Evolutionary conservation across 2,888 invertebrate species (phyloP), one percentile per base, ranked within the genome.

Genomic region (Dicycla oo): DNA sequence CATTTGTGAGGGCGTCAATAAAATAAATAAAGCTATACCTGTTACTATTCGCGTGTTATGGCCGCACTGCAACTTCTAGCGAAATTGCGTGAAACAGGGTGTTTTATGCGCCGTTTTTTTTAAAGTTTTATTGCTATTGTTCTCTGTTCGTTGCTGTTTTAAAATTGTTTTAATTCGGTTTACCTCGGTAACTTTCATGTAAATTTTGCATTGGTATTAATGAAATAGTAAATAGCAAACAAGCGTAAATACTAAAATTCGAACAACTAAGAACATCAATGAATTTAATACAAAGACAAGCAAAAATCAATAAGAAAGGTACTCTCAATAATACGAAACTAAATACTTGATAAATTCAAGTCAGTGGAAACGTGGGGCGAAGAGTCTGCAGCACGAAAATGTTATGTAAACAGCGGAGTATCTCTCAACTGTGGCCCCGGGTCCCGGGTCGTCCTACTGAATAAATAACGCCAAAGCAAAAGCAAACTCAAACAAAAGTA

Each of bases 401-500:
- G 93, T 94, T 93, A 92, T 93, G 94, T 94, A 94, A 95, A 95
- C 94, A 94, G 85, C 79, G 87, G 90, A 92, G 90, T 93, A 92
- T 91, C 91, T 91, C 91, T 88, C 88, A 87, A 89, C 91, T 89
- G 90, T 92, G 92, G 90, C 91, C 93, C 84, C 87, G 93, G 94
- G 92, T 94, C 93, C 84, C 87, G 93, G 94, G 92, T 94, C 93
- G 91, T 91, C 91, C 93, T 92, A 90, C 94, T 94, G 93, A 94
- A 94, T 94, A 95, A 95, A 95, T 93, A 95, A 93, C 90, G 90
- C 88, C 86, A 90, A 90, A 91, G 93, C 91, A 90, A 93, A 93
- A 92, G 93, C 92, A 93, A 95, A 95, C 93, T 94, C 94, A 95
- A 95, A 95, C 94, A 95, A 94, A 94, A 94, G 94, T 92, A 94